These are phyloP conservation scores for Andrena bucephala DNA, from an alignment of 2,888 invertebrate species.

Conservation along the genomic window DNA sequence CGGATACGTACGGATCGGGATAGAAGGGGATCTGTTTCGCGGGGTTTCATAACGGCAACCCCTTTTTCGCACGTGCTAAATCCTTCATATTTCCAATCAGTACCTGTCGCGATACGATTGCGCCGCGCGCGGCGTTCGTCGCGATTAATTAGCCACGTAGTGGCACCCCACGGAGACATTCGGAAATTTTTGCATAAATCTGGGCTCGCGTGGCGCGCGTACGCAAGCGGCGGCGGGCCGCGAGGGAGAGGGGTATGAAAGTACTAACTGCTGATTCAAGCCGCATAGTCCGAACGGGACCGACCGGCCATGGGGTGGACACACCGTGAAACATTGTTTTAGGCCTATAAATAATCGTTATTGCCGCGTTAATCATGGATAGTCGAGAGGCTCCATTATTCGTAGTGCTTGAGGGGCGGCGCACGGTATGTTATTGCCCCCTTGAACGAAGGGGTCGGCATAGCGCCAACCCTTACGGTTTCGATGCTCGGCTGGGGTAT, in stretches of 20 bases:
- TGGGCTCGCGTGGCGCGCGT: conserved; percentile 47
- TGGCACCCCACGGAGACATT: conserved; percentile 68
- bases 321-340: conserved; percentile 83
- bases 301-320: conserved; percentile 72
- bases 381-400: conserved; percentile 81
- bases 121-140: conserved; percentile 18
- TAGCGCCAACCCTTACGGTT: conserved; percentile 78
- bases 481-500: conserved; percentile 70
- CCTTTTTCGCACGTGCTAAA: conserved; percentile 63
- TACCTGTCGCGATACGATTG: conserved; percentile 40
- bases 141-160: conserved; percentile 68
- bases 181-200: conserved; percentile 77
- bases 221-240: background rate
- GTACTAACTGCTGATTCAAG: conserved; percentile 78
- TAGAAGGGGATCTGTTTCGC: conserved; percentile 36
- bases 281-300: conserved; percentile 43
- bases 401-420: conserved; percentile 73
- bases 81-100: conserved; percentile 69
- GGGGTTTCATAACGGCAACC: conserved; percentile 53
- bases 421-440: conserved; percentile 80
- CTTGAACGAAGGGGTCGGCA: conserved; percentile 73
- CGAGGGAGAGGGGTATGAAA: conserved; percentile 42
- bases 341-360: conserved; percentile 83
- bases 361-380: conserved; percentile 83
- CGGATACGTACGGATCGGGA: conserved; percentile 46